Evolutionary conservation across 2,888 invertebrate genomes (phyloP), one percentile per base, ranked within the genome.

Genomic region (Chloroclysta siterata): DNA sequence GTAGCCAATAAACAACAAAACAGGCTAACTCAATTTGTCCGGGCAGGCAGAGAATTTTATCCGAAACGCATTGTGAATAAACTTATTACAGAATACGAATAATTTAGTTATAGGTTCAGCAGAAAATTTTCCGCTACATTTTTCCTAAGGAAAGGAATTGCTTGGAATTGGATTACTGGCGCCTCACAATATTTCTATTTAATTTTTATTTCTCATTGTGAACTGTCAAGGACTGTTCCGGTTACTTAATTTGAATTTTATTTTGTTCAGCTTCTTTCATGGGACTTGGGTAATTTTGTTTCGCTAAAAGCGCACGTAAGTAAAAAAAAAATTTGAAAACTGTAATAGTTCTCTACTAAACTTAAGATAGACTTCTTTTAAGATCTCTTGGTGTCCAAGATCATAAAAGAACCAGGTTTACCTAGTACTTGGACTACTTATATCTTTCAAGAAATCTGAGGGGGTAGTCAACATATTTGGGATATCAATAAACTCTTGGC

Each of bases 131-230:
- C 74, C 77, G 79, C 75, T 72, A 73, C 72, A 73, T 78, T 79
- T 81, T 83, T 77, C 74, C 69, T 68, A 70, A 71, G 70, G 68
- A 70, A 74, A 71, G 62, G 68, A 72, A 84, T 85, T 81, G 83
- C 72, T 68, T 76, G 72, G 89, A 80, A 91, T 92, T 85, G 78
- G 82, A 89, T 90, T 90, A 90, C 84, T 63, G 78, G 56, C 76
- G 79, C 82, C 81, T 83, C 87, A 89, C 88, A 89, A 89, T 90
- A 89, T 90, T 91, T 90, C 82, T 87, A 87, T 88, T 89, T 83
- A 87, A 86, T 87, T 88, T 86, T 87, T 87, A 86, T 88, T 89
- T 84, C 80, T 85, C 81, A 90, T 91, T 91, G 90, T 90, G 77
- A 71, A 70, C 65, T 50, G 67, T 69, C 71, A 73, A 70, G 60